Base-by-base conservation (phyloP, 2,888 invertebrate genomes). In the Cetonia aurata region DNA sequence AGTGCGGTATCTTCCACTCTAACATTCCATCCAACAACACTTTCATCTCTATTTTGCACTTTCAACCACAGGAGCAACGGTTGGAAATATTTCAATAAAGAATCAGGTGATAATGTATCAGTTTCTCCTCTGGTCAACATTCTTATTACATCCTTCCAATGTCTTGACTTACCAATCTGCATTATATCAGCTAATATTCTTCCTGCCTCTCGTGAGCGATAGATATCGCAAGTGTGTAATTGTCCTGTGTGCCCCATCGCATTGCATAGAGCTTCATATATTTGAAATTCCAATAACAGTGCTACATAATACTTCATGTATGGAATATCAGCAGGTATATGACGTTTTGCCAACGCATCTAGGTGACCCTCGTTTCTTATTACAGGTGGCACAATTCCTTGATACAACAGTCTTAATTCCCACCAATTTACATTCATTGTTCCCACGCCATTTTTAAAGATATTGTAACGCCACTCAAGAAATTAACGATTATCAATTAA, bases 281-380 rank as follows among this genome's bases (percentile, higher is more conserved):
- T 88, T 86, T 96, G 96, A 85, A 96, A 96, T 85, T 96, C 94
- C 69, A 96, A 84, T 4, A 96, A 86, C 15, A 92, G 89, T 0
- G 93, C 92, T 1, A 96, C 89, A 81, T 95, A 96, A 83, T 96
- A 96, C 80, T 94, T 92, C 75, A 87, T 87, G 83, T 88, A 90
- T 72, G 89, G 88, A 84, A 90, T 87, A 83, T 95, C 93, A 2
- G 92, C 91, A 3, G 93, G 89, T 6, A 96, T 86, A 79, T 96
- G 95, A 80, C 93, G 93, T 79, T 95, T 96, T 0, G 95, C 88
- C 1, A 91, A 95, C 0, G 95, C 91, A 80, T 96, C 95, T 76
- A 96, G 94, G 81, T 95, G 93, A 0, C 88, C 86, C 80, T 93
- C 93, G 0, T 88, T 87, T 76, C 95, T 86, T 2, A 87, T 81